Conservation (phyloP, 2,797 vertebrate species). For the Delichon dasypus region DNA sequence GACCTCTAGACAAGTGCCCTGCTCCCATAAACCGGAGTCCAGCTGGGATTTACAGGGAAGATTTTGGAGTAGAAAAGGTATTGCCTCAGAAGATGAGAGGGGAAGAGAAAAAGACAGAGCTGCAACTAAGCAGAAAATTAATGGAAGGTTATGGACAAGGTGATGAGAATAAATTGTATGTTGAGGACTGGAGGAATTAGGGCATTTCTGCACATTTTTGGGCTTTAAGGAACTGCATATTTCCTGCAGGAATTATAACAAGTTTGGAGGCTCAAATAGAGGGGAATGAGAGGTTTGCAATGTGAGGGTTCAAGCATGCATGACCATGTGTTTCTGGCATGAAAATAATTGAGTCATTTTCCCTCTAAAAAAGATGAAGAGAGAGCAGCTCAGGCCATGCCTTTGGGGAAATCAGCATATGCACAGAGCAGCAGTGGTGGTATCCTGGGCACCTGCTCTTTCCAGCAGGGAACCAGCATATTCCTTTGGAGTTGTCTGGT, state of each 20-base stretch:
- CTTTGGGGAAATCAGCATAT: constrained; percentile 46
- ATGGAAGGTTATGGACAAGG: neutral
- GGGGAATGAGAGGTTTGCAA: neutral
- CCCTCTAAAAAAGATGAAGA: neutral
- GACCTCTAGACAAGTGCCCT: neutral
- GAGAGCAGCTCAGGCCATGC: neutral
- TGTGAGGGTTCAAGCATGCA: neutral
- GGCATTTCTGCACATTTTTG: neutral
- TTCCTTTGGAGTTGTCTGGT: neutral
- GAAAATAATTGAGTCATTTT: constrained; percentile 26
- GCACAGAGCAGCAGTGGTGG: neutral
- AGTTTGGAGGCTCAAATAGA: neutral
- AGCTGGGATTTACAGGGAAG: neutral
- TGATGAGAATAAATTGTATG: neutral
- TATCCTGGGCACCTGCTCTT: constrained; percentile 33
- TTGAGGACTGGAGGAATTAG: neutral
- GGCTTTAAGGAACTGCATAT: neutral
- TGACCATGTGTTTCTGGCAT: neutral
- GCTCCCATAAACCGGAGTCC: neutral
- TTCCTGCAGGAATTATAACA: constrained; percentile 7
- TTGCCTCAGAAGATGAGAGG: neutral
- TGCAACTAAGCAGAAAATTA: neutral
- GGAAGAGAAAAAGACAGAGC: neutral
- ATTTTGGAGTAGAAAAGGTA: neutral
- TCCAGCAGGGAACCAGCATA: neutral